phyloP scores from a whole-genome alignment of 1,140 invertebrate species.

The Phortica variegata region DNA sequence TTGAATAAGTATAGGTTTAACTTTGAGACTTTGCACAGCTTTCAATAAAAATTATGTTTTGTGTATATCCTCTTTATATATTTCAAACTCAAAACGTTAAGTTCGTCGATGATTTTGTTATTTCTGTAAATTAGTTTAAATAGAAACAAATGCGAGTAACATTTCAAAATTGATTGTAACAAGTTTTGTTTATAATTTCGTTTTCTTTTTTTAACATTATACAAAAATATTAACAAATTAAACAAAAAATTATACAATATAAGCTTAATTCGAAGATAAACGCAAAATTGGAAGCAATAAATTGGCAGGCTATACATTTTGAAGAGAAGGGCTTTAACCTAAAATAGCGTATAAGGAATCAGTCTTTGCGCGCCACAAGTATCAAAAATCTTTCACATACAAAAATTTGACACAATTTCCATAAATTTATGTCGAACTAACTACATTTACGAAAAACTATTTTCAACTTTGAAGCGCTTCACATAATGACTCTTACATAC shows the following conservation, averaged over 20 bases:
- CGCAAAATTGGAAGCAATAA: background rate
- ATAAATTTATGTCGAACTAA: no score
- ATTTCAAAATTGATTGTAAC: slow-evolving; percentile 25
- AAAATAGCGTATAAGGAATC: slow-evolving; percentile 44
- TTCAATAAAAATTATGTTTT: slow-evolving; percentile 25
- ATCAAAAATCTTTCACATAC: no score
- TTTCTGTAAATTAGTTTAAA: slow-evolving; percentile 32
- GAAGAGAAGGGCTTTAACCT: slow-evolving; percentile 17
- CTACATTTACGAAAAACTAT: no score
- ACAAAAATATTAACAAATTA: slow-evolving; percentile 7
- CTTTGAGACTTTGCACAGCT: slow-evolving; percentile 51
- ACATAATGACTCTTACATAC: no score
- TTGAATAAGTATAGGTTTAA: slow-evolving; percentile 40
- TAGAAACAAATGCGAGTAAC: slow-evolving; percentile 30
- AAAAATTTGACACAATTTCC: no score
- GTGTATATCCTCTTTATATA: slow-evolving; percentile 30
- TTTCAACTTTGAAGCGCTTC: no score
- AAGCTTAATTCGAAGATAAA: background rate
- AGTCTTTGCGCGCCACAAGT: slow-evolving; percentile 51
- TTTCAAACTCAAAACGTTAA: slow-evolving; percentile 9
- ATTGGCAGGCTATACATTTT: background rate
- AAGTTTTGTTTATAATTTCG: no score
- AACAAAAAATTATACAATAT: slow-evolving; percentile 7
- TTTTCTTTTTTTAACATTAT: slow-evolving; percentile 12
- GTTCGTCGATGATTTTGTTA: slow-evolving; percentile 18